These are phyloP conservation scores for Aldrovandia affinis DNA, from an alignment of 2,797 vertebrate genomes.

Conservation along the genomic window DNA sequence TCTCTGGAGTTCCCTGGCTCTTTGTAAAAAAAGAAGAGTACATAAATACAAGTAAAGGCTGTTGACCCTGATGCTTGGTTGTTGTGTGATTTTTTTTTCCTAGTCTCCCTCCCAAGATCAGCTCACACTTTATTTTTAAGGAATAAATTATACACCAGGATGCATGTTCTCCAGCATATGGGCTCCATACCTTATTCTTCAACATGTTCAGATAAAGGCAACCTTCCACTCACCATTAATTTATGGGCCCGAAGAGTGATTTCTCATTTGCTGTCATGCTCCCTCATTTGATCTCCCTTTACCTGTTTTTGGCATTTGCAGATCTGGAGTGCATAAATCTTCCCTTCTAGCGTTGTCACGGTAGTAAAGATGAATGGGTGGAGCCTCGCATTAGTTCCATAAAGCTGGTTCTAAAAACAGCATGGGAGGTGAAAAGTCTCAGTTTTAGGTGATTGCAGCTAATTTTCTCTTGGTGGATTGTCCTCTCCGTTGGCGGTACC, in stretches of 20 bases:
- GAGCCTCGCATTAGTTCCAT: neutral
- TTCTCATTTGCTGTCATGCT: neutral
- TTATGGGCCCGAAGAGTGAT: neutral
- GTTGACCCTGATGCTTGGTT: too few species aligned
- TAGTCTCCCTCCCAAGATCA: too few species aligned
- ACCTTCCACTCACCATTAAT: neutral
- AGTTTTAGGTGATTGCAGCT: neutral
- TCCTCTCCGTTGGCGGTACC: neutral
- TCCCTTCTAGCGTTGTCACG: neutral
- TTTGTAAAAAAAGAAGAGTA: neutral
- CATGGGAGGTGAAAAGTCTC: neutral
- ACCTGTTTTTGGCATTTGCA: neutral
- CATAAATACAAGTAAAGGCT: too few species aligned
- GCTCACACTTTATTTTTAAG: too few species aligned
- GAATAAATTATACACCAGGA: neutral
- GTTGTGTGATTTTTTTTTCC: too few species aligned
- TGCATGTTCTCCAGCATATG: neutral
- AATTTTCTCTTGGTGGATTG: neutral
- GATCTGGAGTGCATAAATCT: neutral
- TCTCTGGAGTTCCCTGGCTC: neutral
- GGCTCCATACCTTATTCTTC: neutral
- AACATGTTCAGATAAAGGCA: neutral
- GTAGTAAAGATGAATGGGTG: neutral
- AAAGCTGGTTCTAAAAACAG: neutral
- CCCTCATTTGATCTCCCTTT: neutral